phyloP scores from a whole-genome alignment of 2,113 vertebrate species.

The Dissostichus mawsoni region DNA sequence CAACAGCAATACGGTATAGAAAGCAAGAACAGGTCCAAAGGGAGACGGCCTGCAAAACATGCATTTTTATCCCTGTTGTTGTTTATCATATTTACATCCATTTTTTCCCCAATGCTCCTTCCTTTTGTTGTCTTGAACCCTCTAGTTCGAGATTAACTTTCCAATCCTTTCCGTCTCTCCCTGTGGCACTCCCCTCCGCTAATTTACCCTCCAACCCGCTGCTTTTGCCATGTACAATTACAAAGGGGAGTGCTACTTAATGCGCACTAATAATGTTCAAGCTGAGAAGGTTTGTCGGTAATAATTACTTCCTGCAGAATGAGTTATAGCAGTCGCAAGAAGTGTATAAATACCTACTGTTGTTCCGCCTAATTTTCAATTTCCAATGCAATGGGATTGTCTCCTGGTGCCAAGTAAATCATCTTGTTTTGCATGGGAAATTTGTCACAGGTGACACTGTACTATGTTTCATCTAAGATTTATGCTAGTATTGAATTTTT shows the following conservation, averaged over 20 bases:
- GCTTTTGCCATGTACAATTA: slow-evolving; percentile 89
- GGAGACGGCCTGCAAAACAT: slow-evolving; percentile 77
- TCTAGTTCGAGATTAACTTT: slow-evolving; percentile 68
- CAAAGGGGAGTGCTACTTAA: slow-evolving; percentile 90
- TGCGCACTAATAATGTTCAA: slow-evolving; percentile 88
- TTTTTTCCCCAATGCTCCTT: slow-evolving; percentile 48
- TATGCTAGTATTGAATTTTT: slow-evolving; percentile 1
- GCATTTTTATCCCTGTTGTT: slow-evolving; percentile 71
- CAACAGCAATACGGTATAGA: slow-evolving; percentile 69
- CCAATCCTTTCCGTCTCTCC: slow-evolving; percentile 63
- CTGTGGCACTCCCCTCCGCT: slow-evolving; percentile 77
- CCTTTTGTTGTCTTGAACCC: slow-evolving; percentile 40
- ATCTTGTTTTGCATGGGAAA: slow-evolving; percentile 58
- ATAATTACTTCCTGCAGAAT: slow-evolving; percentile 90
- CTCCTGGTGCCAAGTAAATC: slow-evolving; percentile 64
- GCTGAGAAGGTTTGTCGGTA: slow-evolving; percentile 89
- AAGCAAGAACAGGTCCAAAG: slow-evolving; percentile 46
- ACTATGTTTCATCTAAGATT: slow-evolving; percentile 28
- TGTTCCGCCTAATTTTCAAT: slow-evolving; percentile 74
- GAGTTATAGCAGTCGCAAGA: slow-evolving; percentile 82
- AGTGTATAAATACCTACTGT: slow-evolving; percentile 77
- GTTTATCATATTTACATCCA: slow-evolving; percentile 69
- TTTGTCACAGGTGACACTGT: slow-evolving; percentile 60
- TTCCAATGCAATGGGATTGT: slow-evolving; percentile 61
- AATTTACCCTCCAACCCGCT: slow-evolving; percentile 86